Evolutionary conservation across 2,888 invertebrate genomes (phyloP), one percentile per base, ranked within the genome.

Genomic region (Molorchus minor): DNA sequence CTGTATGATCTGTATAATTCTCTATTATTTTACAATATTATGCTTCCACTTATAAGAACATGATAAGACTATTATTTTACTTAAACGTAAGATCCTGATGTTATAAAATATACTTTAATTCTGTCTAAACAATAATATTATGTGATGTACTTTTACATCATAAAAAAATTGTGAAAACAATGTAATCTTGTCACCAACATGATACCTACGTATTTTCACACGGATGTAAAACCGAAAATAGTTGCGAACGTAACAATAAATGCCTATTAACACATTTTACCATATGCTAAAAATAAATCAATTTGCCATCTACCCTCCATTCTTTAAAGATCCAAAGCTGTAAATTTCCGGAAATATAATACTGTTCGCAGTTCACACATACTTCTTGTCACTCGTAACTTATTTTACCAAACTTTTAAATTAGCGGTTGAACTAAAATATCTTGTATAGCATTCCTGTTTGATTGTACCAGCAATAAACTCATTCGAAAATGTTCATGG

Each of bases 381-480:
- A 25, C 25, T 25, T 25, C 25, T 25, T 25, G 25, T 25, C 25
- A 25, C 8, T 8, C 25, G 25, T 25, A n/a, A n/a, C n/a, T n/a
- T n/a, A n/a, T 38, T 38, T 8, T 38, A 19, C 19, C 38, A 38
- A 15, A n/a, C 21, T 13, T 43, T 20, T 33, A 33, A 3, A 7
- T 12, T 33, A 33, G 12, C 12, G 33, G 12, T 33, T 33, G 2
- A n/a, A 33, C 12, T 33, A 10, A 10, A 7, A 33, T 5, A 12
- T 33, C 10, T 5, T 33, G 33, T 10, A 33, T 33, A 12, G 12
- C 10, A 33, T 5, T 33, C 2, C 3, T 12, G 10, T 12, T 33
- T 1, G 10, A 33, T 5, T 33, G 10, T 33, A 12, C 12, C 10
- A 12, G 73, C 73, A 72, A 74, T 75, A 73, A 75, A 75, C 69